Evolutionary conservation across 1,140 invertebrate species (phyloP).

Genomic region (Temnothorax nylanderi): DNA sequence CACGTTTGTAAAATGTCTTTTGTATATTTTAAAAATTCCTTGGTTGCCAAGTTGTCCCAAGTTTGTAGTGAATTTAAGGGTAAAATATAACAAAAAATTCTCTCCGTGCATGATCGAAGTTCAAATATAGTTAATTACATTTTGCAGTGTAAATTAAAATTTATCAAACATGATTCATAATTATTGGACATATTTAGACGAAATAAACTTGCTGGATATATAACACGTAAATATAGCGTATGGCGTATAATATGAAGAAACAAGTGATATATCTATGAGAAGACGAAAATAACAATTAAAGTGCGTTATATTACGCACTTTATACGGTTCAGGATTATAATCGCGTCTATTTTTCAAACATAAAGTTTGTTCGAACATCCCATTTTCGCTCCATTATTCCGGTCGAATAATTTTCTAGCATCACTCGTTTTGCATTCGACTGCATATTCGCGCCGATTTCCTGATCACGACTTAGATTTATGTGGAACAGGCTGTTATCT

Average conservation of each 20-base stretch:
- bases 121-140: not conserved
- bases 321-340: constrained; percentile 3
- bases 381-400: constrained; percentile 24
- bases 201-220: not conserved
- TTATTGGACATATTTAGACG: not conserved
- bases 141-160: not conserved
- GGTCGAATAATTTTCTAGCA: constrained; percentile 28
- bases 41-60: too few relatives aligned
- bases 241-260: not conserved
- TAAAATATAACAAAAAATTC: too few relatives aligned
- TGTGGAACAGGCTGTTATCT: constrained; percentile 48
- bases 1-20: too few relatives aligned
- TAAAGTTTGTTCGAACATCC: constrained; percentile 11
- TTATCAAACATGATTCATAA: not conserved
- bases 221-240: not conserved
- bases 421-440: constrained; percentile 42
- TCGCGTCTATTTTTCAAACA: constrained; percentile 21
- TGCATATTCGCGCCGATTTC: constrained; percentile 37
- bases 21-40: too few relatives aligned
- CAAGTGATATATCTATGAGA: not conserved
- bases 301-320: not conserved
- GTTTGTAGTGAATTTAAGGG: too few relatives aligned
- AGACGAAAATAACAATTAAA: not conserved
- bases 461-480: constrained; percentile 53
- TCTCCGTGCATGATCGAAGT: not conserved